Evolutionary conservation across 2,113 vertebrate genomes (phyloP), one percentile per base, ranked within the genome.

Genomic region (Trochalopteron elliotii): DNA sequence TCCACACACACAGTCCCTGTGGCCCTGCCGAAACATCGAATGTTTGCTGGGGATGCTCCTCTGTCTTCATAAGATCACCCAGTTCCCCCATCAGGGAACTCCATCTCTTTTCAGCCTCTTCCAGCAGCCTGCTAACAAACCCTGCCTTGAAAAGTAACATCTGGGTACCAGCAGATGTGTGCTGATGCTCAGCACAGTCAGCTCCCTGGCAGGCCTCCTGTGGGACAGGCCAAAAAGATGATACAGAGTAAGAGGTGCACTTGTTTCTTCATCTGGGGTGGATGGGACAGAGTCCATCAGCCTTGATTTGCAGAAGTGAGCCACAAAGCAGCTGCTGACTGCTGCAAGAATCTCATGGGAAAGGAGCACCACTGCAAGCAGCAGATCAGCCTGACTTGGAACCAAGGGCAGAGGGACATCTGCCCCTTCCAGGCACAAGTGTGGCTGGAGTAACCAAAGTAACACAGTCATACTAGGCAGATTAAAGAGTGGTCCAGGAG

Each of bases 1-100:
- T 6, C 1, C 2, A 50, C 27, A 30, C 18, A 55, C 22, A 27
- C 42, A 35, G 0, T 22, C 21, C n/a, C 56, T 13, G 20, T 10
- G 45, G 40, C 57, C 68, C n/a, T 2, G 7, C 74, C 70, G 83
- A 52, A 80, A 76, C 31, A 44, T 8, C 0, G 0, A 28, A 19
- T 1, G 10, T 50, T 67, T 2, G 0, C 55, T 52, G 69, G 37
- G n/a, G 49, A 71, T 53, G 12, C 28, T 61, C 9, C 27, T 45
- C 35, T n/a, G 25, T 49, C 67, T 47, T 60, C 35, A 1, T 23
- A 45, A 61, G 40, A 45, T 45, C 57, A 53, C 12, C 28, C 31
- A 19, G 27, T 25, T 68, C 35, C 47, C 42, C 13, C 44, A 20
- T 11, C 8, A 80, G 60, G 52, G 70, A 81, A 83, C 35, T 55